phyloP scores from a whole-genome alignment of 2,113 vertebrate genomes.

The Amblyopsis rosae region DNA sequence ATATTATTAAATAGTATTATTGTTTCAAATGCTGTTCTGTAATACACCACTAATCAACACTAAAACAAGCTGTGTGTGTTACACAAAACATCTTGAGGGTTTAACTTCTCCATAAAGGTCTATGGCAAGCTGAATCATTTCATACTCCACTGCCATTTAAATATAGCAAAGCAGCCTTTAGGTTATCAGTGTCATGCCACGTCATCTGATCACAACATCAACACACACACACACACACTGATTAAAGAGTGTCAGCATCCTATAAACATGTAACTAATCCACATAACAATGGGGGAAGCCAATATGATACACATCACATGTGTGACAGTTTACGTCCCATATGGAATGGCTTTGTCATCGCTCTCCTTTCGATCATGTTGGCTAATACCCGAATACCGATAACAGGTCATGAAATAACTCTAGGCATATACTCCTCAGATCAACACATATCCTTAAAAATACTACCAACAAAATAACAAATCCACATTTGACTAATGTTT shows the following conservation, averaged over 20 bases:
- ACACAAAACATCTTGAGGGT: not conserved
- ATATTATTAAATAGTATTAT: not conserved
- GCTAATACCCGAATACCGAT: not conserved
- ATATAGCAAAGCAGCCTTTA: not conserved
- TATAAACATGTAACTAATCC: slow-evolving; percentile 1
- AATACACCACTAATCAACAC: not conserved
- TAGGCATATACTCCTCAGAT: no score
- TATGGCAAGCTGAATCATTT: not conserved
- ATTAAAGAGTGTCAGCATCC: not conserved
- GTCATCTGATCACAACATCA: not conserved
- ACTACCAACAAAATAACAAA: no score
- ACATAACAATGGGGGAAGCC: not conserved
- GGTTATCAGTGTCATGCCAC: not conserved
- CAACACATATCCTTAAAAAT: no score
- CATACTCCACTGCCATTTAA: not conserved
- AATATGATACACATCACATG: not conserved
- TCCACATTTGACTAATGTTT: no score
- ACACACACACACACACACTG: slow-evolving; percentile 8
- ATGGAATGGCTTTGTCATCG: not conserved
- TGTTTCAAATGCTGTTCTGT: slow-evolving; percentile 19
- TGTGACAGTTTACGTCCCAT: not conserved
- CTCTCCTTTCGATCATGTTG: not conserved
- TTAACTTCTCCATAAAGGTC: not conserved
- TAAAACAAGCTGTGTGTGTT: not conserved
- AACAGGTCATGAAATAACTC: not conserved